Evolutionary conservation across 2,888 invertebrate genomes (phyloP).

Genomic region (Hermodice carunculata): DNA sequence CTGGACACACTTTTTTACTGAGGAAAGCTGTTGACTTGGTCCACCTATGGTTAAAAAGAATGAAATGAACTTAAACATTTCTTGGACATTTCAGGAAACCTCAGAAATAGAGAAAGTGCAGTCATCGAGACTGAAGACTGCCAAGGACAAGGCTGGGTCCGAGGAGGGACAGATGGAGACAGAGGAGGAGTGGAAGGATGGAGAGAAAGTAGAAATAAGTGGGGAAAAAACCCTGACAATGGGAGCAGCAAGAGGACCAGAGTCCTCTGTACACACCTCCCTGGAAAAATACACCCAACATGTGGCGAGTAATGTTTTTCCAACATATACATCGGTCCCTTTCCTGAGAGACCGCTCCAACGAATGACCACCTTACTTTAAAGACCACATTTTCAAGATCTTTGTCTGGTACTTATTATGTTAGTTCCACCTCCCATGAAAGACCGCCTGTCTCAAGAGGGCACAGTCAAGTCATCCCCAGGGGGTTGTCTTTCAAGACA

Average conservation of each 20-base stretch:
- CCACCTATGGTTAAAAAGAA: too few relatives aligned
- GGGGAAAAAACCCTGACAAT: slow-evolving; percentile 81
- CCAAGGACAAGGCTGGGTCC: slow-evolving; percentile 44
- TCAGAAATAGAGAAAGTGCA: slow-evolving; percentile 71
- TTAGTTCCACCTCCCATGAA: too few relatives aligned
- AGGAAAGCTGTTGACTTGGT: too few relatives aligned
- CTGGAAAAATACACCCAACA: slow-evolving; percentile 38
- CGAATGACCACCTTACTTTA: not conserved
- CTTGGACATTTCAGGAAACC: not conserved
- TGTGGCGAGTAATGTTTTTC: not conserved
- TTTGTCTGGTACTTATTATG: too few relatives aligned
- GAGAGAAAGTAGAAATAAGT: slow-evolving; percentile 72
- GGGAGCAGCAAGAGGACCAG: slow-evolving; percentile 78
- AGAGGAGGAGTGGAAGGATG: slow-evolving; percentile 29
- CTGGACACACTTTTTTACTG: too few relatives aligned
- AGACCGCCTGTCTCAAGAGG: too few relatives aligned
- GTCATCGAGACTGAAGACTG: slow-evolving; percentile 74
- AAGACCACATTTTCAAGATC: too few relatives aligned
- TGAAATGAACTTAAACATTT: not conserved
- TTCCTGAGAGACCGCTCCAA: too few relatives aligned
- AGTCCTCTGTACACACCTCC: slow-evolving; percentile 84
- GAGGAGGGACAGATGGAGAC: slow-evolving; percentile 36
- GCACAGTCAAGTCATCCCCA: too few relatives aligned
- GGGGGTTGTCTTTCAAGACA: too few relatives aligned
- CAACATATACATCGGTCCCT: not conserved